Evolutionary conservation across 2,888 invertebrate species (phyloP).

Genomic region (Caenorhabditis japonica): DNA sequence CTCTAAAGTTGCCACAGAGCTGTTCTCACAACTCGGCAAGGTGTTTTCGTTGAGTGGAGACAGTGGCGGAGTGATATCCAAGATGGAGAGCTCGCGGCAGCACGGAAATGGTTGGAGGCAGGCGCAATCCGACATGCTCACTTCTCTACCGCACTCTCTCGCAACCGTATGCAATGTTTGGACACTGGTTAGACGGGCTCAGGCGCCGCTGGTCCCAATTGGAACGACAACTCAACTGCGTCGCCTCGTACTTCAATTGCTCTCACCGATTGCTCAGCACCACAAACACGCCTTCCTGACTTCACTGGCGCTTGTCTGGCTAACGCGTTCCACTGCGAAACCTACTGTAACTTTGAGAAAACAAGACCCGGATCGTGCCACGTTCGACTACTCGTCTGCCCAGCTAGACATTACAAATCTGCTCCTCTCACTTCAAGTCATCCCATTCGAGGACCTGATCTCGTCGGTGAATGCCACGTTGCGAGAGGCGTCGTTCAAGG

Average conservation of each 20-base stretch:
- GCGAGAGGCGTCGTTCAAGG: conserved; percentile 82
- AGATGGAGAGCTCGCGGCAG: conserved; percentile 51
- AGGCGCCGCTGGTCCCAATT: conserved; percentile 63
- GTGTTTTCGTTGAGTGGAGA: conserved; percentile 82
- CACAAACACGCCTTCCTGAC: conserved; percentile 87
- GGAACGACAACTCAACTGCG: conserved; percentile 81
- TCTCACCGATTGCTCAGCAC: conserved; percentile 88
- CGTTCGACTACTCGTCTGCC: conserved; percentile 74
- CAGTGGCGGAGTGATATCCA: conserved; percentile 38
- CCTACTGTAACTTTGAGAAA: conserved; percentile 47
- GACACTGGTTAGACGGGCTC: conserved; percentile 82
- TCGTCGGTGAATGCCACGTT: conserved; percentile 87
- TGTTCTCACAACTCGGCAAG: conserved; percentile 86
- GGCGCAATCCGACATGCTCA: conserved; percentile 85
- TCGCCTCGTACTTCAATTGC: conserved; percentile 86
- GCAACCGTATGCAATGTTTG: conserved; percentile 85
- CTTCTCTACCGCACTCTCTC: conserved; percentile 87
- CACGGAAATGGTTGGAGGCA: conserved; percentile 69
- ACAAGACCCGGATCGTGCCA: conserved; percentile 51
- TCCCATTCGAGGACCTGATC: conserved; percentile 84
- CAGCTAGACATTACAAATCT: conserved; percentile 86
- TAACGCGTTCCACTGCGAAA: conserved; percentile 78
- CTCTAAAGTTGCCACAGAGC: conserved; percentile 81
- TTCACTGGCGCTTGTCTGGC: conserved; percentile 89
- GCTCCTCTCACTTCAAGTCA: conserved; percentile 86